These are phyloP conservation scores for Diogma glabrata DNA, from an alignment of 2,888 invertebrate genomes.

Conservation along the genomic window DNA sequence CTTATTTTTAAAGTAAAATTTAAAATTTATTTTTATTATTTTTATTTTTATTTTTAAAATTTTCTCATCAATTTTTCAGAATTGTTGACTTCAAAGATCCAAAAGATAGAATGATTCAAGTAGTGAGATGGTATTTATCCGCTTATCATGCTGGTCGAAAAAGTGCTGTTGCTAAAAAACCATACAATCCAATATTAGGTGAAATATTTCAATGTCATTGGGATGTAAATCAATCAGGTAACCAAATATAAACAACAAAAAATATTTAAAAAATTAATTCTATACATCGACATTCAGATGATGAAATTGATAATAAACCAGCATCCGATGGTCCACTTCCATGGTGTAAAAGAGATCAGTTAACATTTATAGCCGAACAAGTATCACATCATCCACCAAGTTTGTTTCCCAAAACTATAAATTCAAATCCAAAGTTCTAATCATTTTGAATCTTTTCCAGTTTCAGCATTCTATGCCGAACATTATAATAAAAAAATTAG, in stretches of 20 bases:
- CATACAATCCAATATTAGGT: slow-evolving; percentile 96
- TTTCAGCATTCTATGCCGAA: slow-evolving; percentile 98
- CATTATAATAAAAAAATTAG: slow-evolving; percentile 81
- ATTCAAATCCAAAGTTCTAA: no score
- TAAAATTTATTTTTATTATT: not conserved
- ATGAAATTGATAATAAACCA: slow-evolving; percentile 23
- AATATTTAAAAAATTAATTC: not conserved
- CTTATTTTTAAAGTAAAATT: slow-evolving; percentile 70
- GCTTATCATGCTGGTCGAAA: slow-evolving; percentile 98
- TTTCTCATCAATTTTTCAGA: slow-evolving; percentile 39
- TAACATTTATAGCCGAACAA: slow-evolving; percentile 94
- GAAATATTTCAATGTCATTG: slow-evolving; percentile 89
- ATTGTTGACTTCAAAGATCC: slow-evolving; percentile 82
- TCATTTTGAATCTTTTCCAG: slow-evolving; percentile 37
- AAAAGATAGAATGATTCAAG: slow-evolving; percentile 84
- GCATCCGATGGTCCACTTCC: slow-evolving; percentile 79
- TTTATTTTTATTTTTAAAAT: not conserved
- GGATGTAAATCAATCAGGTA: slow-evolving; percentile 47
- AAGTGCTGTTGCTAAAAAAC: slow-evolving; percentile 95
- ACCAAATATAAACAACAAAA: not conserved
- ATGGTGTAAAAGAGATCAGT: slow-evolving; percentile 77
- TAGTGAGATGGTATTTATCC: slow-evolving; percentile 93
- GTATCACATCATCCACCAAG: slow-evolving; percentile 99
- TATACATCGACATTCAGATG: slow-evolving; percentile 16
- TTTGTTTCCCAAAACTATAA: slow-evolving; percentile 34